Conservation (phyloP, 2,888 invertebrate genomes). For the Euplagia quadripunctaria region DNA sequence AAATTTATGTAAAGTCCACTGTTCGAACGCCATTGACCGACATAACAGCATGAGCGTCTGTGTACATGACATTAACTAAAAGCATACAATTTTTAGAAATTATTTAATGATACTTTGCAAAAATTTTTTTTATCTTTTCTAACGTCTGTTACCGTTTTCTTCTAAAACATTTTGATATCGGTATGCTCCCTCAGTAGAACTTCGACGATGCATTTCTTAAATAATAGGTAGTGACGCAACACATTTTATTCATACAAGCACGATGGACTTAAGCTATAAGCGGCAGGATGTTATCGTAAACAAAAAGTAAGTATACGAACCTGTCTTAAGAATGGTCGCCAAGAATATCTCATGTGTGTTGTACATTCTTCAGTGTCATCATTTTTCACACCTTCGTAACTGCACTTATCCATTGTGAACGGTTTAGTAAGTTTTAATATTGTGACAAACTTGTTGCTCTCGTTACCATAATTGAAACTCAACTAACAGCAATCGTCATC, state of each 20-base stretch:
- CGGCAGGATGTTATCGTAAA: conserved; percentile 7
- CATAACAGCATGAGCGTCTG: neutral
- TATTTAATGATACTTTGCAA: no score
- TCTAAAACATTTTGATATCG: neutral
- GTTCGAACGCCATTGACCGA: neutral
- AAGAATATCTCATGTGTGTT: conserved; percentile 27
- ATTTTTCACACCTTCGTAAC: conserved; percentile 21
- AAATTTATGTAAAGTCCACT: neutral
- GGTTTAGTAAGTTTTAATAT: conserved; percentile 8
- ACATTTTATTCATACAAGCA: neutral
- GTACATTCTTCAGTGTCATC: conserved; percentile 37
- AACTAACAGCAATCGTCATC: conserved; percentile 26
- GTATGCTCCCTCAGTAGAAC: neutral
- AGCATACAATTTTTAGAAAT: no score
- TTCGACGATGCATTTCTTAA: neutral
- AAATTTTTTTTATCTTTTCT: neutral
- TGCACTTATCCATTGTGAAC: conserved; percentile 35
- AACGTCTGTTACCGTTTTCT: neutral
- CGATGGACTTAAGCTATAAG: neutral
- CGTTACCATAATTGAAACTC: conserved; percentile 20
- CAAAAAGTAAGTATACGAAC: conserved; percentile 30
- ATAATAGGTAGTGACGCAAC: neutral
- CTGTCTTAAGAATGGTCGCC: conserved; percentile 49
- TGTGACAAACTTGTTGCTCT: neutral
- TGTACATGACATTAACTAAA: neutral